These are phyloP conservation scores for Orbicella faveolata DNA, from an alignment of 64 coral and sea anemone species.

Conservation along the genomic window DNA sequence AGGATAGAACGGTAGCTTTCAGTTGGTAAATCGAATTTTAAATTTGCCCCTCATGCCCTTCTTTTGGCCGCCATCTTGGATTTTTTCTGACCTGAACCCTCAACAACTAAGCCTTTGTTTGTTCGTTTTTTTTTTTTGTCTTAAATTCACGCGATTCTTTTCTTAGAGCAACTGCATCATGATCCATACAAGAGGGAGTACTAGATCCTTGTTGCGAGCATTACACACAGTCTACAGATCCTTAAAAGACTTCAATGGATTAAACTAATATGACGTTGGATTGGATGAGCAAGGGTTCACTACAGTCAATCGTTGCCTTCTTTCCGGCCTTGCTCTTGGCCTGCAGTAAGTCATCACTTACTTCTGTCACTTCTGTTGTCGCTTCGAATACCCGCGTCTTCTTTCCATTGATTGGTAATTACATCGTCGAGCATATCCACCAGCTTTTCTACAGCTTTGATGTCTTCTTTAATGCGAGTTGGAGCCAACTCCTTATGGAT, in stretches of 20 bases:
- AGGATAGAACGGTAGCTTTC: no score
- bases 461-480: no score
- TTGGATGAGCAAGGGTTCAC: neutral
- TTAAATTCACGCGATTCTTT: no score
- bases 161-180: no score
- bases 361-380: slow-evolving; percentile 5
- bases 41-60: no score
- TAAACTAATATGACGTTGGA: slow-evolving; percentile 43
- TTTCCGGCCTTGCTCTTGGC: slow-evolving; percentile 24
- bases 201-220: slow-evolving; percentile 46
- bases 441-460: no score
- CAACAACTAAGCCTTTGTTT: no score
- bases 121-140: no score
- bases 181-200: slow-evolving; percentile 25
- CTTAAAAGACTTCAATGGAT: slow-evolving; percentile 49
- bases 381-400: slow-evolving; percentile 36
- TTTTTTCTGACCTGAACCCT: no score
- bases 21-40: no score
- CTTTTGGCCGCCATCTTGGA: no score
- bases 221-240: slow-evolving; percentile 47
- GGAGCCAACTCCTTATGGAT: no score
- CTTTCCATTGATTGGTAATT: neutral
- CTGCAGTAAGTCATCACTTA: slow-evolving; percentile 42
- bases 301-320: neutral
- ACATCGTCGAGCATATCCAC: slow-evolving; percentile 29